Evolutionary conservation across 2,113 vertebrate species (phyloP).

Genomic region (Dromaius novaehollandiae): DNA sequence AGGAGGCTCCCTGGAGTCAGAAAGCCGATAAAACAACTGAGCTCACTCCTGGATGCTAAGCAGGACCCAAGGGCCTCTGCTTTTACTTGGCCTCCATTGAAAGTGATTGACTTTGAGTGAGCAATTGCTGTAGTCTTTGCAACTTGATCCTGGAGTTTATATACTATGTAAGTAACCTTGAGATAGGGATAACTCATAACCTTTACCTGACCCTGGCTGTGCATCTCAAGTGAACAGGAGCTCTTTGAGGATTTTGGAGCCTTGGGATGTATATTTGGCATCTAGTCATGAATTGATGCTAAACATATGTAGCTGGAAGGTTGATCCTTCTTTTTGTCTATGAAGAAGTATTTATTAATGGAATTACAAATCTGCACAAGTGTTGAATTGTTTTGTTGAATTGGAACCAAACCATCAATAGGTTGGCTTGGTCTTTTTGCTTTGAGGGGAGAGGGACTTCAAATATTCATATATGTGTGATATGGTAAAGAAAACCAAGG

Average conservation of each 20-base stretch:
- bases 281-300: constrained; percentile 35
- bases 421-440: background rate
- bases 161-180: constrained; percentile 62
- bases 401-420: background rate
- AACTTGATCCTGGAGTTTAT: constrained; percentile 63
- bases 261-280: constrained; percentile 46
- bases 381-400: background rate
- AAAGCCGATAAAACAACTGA: background rate
- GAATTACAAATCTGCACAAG: background rate
- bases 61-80: constrained; percentile 17
- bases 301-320: constrained; percentile 46
- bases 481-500: background rate
- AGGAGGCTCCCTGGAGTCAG: background rate
- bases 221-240: constrained; percentile 66
- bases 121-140: constrained; percentile 62
- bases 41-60: background rate
- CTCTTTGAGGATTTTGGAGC: constrained; percentile 61
- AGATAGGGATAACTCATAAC: constrained; percentile 69
- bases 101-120: constrained; percentile 68
- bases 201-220: constrained; percentile 60
- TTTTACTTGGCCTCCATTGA: constrained; percentile 37
- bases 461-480: background rate
- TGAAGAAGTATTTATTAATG: constrained; percentile 42
- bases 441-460: background rate
- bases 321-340: background rate